phyloP scores from a whole-genome alignment of 92 coral and sea anemone genomes.

The Micromussa lordhowensis region DNA sequence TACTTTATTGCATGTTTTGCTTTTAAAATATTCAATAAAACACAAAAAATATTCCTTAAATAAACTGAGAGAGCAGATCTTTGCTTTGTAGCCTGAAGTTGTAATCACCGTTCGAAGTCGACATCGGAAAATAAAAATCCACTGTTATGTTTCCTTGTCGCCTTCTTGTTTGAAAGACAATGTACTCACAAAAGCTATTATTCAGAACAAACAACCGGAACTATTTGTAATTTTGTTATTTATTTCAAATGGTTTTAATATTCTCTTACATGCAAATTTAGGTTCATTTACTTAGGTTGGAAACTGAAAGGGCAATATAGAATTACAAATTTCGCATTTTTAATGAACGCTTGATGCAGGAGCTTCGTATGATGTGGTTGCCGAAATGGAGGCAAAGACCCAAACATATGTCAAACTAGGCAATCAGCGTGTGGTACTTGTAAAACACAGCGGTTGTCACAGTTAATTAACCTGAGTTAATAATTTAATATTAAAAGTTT shows the following conservation, averaged over 20 bases:
- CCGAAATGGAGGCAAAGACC: neutral
- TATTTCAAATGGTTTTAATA: neutral
- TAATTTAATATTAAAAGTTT: neutral
- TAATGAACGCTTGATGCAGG: neutral
- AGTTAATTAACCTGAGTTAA: neutral
- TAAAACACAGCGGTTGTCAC: neutral
- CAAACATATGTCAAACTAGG: neutral
- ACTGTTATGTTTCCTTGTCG: neutral
- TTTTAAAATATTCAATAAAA: neutral
- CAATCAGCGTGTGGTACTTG: neutral
- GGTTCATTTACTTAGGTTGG: neutral
- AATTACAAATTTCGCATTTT: neutral
- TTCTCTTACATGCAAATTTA: slow-evolving; percentile 17
- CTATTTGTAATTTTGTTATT: neutral
- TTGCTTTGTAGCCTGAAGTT: neutral
- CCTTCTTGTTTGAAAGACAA: too few species aligned
- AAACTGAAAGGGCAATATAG: neutral
- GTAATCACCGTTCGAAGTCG: neutral
- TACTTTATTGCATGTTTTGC: too few species aligned
- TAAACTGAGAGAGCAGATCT: neutral
- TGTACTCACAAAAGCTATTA: neutral
- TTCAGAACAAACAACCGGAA: neutral
- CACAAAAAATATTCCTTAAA: neutral
- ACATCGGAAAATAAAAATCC: neutral
- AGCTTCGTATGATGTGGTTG: neutral